These are phyloP conservation scores for Sebastes diploproa DNA, from an alignment of 2,797 vertebrate species.

Conservation along the genomic window DNA sequence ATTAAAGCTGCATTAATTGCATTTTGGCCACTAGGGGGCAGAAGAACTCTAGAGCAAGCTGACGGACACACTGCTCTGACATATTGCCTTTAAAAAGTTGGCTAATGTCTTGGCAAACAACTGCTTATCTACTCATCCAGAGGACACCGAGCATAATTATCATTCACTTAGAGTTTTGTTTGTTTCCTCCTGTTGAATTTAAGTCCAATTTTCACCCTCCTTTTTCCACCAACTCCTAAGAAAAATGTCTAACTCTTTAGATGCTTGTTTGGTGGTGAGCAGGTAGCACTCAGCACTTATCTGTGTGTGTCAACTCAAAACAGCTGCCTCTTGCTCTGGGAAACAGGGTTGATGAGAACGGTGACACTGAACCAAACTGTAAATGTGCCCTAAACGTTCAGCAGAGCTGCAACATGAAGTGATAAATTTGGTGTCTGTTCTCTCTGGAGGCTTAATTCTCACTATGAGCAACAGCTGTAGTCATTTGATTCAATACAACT, in stretches of 20 bases:
- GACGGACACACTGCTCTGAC: not conserved
- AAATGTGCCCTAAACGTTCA: rapidly evolving
- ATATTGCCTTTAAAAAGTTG: not conserved
- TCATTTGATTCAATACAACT: not conserved
- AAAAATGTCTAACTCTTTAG: not conserved
- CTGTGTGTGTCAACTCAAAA: not conserved
- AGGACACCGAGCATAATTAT: not conserved
- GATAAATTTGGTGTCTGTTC: not conserved
- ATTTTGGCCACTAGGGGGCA: not conserved
- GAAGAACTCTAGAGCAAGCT: not conserved
- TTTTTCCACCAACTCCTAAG: not conserved
- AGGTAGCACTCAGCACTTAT: not conserved
- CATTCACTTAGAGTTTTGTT: no score
- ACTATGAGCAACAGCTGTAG: not conserved
- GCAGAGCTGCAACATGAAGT: not conserved
- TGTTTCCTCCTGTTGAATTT: not conserved
- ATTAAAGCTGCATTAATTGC: not conserved
- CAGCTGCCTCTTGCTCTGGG: not conserved
- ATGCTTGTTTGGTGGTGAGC: not conserved
- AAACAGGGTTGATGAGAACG: no score
- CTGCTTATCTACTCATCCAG: not conserved
- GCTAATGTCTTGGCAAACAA: no score
- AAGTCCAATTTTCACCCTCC: not conserved
- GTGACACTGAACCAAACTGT: no score
- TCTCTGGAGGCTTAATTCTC: not conserved